These are phyloP conservation scores for Volucella inanis DNA, from an alignment of 2,888 invertebrate species.

Conservation along the genomic window DNA sequence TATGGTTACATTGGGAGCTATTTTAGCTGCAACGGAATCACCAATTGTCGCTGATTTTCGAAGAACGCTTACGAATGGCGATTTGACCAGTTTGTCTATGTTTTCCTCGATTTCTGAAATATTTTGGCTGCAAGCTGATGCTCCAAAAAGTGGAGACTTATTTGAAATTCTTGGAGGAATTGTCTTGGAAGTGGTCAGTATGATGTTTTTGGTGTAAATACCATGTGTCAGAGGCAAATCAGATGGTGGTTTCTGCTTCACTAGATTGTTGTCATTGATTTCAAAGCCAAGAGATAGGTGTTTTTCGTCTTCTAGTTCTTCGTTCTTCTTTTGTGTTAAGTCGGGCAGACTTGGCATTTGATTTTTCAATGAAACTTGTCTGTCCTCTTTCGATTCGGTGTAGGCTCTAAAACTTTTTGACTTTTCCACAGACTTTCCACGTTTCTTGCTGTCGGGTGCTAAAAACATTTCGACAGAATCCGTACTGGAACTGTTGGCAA, in stretches of 20 bases:
- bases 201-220: conserved; percentile 77
- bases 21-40: conserved; percentile 66
- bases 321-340: conserved; percentile 78
- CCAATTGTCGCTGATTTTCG: conserved; percentile 78
- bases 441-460: conserved; percentile 78
- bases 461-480: conserved; percentile 80
- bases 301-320: conserved; percentile 71
- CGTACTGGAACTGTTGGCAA: conserved; percentile 78
- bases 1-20: conserved; percentile 61
- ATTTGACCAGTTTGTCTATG: conserved; percentile 81
- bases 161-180: conserved; percentile 61
- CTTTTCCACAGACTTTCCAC: conserved; percentile 87
- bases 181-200: conserved; percentile 75
- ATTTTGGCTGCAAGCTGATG: conserved; percentile 75
- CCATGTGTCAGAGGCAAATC: conserved; percentile 75
- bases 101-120: conserved; percentile 81
- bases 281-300: conserved; percentile 80
- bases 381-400: conserved; percentile 81
- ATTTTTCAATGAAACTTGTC: conserved; percentile 61
- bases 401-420: conserved; percentile 89
- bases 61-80: conserved; percentile 81
- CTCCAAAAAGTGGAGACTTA: conserved; percentile 60
- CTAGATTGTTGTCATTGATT: conserved; percentile 81
- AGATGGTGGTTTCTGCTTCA: conserved; percentile 75
- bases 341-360: conserved; percentile 82